Percentiles rank a stretch among this genome's conserved stretches.
Conservation (phyloP, 2,797 vertebrate genomes). For the Coreius guichenoti region DNA sequence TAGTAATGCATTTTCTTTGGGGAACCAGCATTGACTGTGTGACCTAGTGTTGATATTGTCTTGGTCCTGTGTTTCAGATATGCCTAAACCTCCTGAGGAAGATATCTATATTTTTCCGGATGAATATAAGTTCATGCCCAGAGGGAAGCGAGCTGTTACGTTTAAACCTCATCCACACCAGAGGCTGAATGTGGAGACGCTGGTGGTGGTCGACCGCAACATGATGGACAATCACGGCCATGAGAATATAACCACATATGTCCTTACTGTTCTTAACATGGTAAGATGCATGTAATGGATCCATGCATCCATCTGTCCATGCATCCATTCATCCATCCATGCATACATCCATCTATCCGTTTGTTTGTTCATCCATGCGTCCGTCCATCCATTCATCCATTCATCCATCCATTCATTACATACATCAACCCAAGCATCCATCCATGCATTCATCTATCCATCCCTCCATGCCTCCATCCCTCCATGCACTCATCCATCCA, state of each 20-base stretch:
- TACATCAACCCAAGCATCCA: neutral
- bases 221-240: slow-evolving; percentile 92
- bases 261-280: slow-evolving; percentile 92
- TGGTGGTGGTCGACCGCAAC: slow-evolving; percentile 89
- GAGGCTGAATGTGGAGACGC: slow-evolving; percentile 87
- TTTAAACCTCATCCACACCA: slow-evolving; percentile 71
- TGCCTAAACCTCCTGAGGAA: slow-evolving; percentile 83
- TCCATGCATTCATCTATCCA: neutral
- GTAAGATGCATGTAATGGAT: slow-evolving; percentile 68
- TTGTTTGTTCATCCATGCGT: no score
- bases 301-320: neutral
- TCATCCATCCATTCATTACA: neutral
- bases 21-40: neutral
- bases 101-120: slow-evolving; percentile 82
- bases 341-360: neutral
- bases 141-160: slow-evolving; percentile 78
- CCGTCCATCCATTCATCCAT: accelerated
- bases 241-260: slow-evolving; percentile 90
- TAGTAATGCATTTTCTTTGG: neutral
- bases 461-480: neutral
- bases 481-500: neutral
- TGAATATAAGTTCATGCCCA: slow-evolving; percentile 78
- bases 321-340: neutral
- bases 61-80: slow-evolving; percentile 75
- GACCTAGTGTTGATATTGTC: slow-evolving; percentile 19